Conservation (phyloP, 2,113 vertebrate species). For the Conger conger region DNA sequence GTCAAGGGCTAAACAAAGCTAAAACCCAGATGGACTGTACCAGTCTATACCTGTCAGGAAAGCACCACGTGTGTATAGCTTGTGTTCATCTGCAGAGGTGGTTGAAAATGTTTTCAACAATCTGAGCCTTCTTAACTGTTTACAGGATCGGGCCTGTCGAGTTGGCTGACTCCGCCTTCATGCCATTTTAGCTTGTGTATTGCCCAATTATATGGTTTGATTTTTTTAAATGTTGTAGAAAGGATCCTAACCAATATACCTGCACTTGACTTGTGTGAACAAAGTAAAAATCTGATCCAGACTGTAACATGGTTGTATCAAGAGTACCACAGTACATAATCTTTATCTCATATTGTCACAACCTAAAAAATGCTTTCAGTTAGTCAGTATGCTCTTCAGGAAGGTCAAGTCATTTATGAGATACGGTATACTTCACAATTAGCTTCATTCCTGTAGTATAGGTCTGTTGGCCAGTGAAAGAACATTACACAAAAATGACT, state of each 20-base stretch:
- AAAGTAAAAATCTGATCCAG: slow-evolving; percentile 5
- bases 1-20: slow-evolving; percentile 20
- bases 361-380: not conserved
- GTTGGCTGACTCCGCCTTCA: slow-evolving; percentile 3
- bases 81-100: not conserved
- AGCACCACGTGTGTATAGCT: not conserved
- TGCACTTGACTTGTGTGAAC: slow-evolving; percentile 4
- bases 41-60: not conserved
- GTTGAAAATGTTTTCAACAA: slow-evolving; percentile 11
- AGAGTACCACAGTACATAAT: not conserved
- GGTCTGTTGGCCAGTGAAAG: not conserved
- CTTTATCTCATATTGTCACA: not conserved
- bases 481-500: slow-evolving; percentile 17
- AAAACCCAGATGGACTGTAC: not conserved
- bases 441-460: slow-evolving; percentile 19
- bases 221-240: slow-evolving; percentile 14
- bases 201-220: slow-evolving; percentile 16
- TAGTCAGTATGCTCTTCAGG: not conserved
- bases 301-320: not conserved
- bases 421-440: not conserved
- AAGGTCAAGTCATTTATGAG: not conserved
- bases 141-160: not conserved
- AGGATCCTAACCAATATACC: slow-evolving; percentile 20
- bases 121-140: slow-evolving; percentile 22
- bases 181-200: slow-evolving; percentile 11